phyloP scores from a whole-genome alignment of 1,140 invertebrate genomes.

The Brachionus calyciflorus region DNA sequence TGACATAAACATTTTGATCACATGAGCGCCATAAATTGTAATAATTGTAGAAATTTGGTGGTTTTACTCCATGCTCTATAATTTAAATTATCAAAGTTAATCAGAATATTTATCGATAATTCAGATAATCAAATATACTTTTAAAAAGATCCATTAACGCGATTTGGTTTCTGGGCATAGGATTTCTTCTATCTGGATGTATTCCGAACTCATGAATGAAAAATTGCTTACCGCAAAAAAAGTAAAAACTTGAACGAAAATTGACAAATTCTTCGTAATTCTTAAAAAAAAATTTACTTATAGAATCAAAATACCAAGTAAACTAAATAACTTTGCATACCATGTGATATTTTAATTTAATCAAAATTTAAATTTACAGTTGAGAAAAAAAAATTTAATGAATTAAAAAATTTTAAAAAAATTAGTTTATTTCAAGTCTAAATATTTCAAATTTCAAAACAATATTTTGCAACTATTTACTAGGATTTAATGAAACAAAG shows the following conservation, averaged over 20 bases:
- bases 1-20: neutral
- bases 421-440: too few relatives aligned
- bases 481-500: too few relatives aligned
- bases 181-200: neutral
- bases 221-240: neutral
- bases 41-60: neutral
- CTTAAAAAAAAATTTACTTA: neutral
- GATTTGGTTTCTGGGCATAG: neutral
- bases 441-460: too few relatives aligned
- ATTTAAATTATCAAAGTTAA: neutral
- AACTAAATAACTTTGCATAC: too few relatives aligned
- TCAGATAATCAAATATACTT: neutral
- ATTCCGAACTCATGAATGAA: neutral
- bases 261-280: neutral
- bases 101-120: too few relatives aligned
- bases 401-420: too few relatives aligned
- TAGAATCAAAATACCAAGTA: too few relatives aligned
- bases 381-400: too few relatives aligned
- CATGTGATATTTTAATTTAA: too few relatives aligned
- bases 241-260: constrained; percentile 5
- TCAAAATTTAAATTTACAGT: too few relatives aligned
- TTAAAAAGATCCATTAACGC: neutral
- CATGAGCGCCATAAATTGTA: constrained; percentile 19
- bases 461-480: too few relatives aligned
- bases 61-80: neutral